Evolutionary conservation across 2,113 vertebrate genomes (phyloP).

Genomic region (Muntiacus reevesi): DNA sequence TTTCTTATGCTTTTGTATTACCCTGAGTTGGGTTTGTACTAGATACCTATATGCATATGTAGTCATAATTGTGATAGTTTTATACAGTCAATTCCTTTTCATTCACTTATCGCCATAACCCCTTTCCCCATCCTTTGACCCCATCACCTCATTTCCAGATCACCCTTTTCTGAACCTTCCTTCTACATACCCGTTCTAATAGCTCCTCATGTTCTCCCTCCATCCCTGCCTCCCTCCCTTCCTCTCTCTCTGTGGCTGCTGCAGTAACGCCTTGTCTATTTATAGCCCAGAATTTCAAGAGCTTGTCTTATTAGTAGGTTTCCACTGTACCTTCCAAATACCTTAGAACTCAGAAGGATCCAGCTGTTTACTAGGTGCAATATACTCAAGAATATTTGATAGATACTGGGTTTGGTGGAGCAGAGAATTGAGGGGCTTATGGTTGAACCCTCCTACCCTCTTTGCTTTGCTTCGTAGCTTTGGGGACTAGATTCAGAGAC

Average conservation of each 20-base stretch:
- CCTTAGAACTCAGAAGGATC: not conserved
- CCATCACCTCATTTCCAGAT: not conserved
- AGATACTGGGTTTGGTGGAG: not conserved
- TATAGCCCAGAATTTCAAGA: not conserved
- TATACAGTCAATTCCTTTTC: not conserved
- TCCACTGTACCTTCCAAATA: not conserved
- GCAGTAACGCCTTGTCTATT: not conserved
- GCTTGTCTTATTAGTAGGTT: not conserved
- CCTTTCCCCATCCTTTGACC: not conserved
- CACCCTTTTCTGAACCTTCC: not conserved
- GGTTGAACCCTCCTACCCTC: not conserved
- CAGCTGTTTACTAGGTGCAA: not conserved
- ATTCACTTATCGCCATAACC: not conserved
- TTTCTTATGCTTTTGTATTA: not conserved
- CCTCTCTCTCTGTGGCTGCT: not conserved
- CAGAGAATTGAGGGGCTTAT: not conserved
- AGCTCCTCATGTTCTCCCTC: not conserved
- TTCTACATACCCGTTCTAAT: not conserved
- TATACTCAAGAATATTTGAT: not conserved
- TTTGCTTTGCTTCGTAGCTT: not conserved
- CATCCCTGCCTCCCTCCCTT: not conserved
- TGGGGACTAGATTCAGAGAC: not conserved
- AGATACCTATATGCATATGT: not conserved
- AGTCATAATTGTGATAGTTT: not conserved
- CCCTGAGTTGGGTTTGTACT: not conserved